Evolutionary conservation across 1,140 invertebrate species (phyloP), one percentile per base, ranked within the genome.

Genomic region (Macrostomum lignano): DNA sequence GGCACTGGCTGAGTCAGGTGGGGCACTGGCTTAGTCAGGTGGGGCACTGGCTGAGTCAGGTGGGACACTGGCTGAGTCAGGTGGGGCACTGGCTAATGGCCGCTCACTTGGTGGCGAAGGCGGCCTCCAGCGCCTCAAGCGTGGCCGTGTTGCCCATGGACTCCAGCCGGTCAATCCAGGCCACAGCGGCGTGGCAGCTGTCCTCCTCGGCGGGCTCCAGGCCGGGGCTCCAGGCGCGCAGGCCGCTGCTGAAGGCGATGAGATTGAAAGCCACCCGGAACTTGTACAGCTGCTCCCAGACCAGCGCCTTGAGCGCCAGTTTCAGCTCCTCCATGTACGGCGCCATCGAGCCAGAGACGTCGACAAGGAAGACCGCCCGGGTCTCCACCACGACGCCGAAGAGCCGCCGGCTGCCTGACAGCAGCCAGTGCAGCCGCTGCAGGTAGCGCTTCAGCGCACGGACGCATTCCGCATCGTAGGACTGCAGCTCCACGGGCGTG

Each of bases 291-390:
- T 30, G 11, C 7, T 30, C 22, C 7, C 7, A 30, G 7, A 30
- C 7, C 7, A 32, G 11, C 19, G 17, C n/a, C 23, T 19, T 32
- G 13, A 32, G 31, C 11, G 17, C 20, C 34, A 50, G 52, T 28
- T 57, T 55, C 29, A 59, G 55, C 39, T 57, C 52, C 7, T 56
- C 46, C 31, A 59, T 39, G 36, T 57, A 57, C 33, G 49, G 55
- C 11, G 47, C 36, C 39, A 58, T 59, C 19, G 48, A 48, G 9
- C 52, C 35, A 7, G 53, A 57, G n/a, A 52, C 24, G 35, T 59
- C 56, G n/a, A 59, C 24, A 22, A 59, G 31, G 10, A 57, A 40
- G 10, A 59, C 46, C 19, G 57, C 45, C 52, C 48, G 54, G 39
- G 49, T 47, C 38, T 56, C 54, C 7, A 42, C 39, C 34, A 58